Conservation (phyloP, 2,888 invertebrate species). For the Pterobdella sp. region DNA sequence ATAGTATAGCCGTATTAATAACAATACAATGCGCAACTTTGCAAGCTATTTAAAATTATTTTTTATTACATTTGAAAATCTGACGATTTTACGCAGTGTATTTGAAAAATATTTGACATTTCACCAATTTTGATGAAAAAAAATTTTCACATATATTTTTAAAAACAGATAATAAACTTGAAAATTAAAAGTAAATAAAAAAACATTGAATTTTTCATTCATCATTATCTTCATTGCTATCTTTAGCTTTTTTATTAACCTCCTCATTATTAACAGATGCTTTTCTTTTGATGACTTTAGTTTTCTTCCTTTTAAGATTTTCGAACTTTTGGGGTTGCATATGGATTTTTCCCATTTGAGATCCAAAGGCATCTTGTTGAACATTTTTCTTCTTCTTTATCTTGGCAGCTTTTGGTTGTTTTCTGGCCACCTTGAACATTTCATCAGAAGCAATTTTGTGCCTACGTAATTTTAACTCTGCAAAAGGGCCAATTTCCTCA, state of each 20-base stretch:
- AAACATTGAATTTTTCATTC: too few relatives aligned
- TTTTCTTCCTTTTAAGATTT: constrained; percentile 66
- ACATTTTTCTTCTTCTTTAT: constrained; percentile 83
- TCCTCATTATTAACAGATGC: background rate
- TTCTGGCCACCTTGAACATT: constrained; percentile 54
- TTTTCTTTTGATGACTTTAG: constrained; percentile 44
- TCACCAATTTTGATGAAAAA: too few relatives aligned
- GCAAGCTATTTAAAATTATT: too few relatives aligned
- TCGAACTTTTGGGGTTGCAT: constrained; percentile 78
- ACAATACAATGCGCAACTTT: too few relatives aligned
- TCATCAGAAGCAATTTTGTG: constrained; percentile 81
- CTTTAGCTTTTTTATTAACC: background rate
- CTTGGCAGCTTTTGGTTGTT: constrained; percentile 50
- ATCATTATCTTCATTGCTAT: too few relatives aligned
- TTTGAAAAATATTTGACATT: too few relatives aligned
- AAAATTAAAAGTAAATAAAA: too few relatives aligned
- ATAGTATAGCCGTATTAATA: too few relatives aligned
- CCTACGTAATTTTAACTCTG: constrained; percentile 76
- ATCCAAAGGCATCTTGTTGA: constrained; percentile 75
- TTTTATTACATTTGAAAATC: too few relatives aligned
- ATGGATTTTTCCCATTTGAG: constrained; percentile 81
- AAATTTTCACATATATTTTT: too few relatives aligned
- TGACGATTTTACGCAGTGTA: too few relatives aligned
- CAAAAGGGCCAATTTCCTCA: constrained; percentile 83
- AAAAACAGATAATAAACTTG: too few relatives aligned